phyloP scores from a whole-genome alignment of 2,113 vertebrate genomes.

The Pachyramphus minor region DNA sequence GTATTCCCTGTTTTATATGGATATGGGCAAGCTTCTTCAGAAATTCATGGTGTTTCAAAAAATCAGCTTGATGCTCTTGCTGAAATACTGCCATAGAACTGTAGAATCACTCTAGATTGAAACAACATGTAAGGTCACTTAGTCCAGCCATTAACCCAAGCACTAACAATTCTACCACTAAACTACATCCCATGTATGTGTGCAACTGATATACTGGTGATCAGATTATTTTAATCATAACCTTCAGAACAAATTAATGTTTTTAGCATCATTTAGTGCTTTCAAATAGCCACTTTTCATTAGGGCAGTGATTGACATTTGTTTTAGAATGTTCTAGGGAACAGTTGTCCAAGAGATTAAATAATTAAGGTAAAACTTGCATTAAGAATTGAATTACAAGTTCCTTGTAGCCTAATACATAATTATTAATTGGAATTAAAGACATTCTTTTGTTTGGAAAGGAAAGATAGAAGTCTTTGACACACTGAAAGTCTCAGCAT shows the following conservation, averaged over 20 bases:
- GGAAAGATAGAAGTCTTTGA: background rate
- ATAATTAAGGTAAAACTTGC: slow-evolving; percentile 35
- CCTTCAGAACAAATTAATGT: background rate
- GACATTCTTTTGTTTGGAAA: background rate
- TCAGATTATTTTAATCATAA: background rate
- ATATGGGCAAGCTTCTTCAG: background rate
- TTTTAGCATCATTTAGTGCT: slow-evolving; percentile 1
- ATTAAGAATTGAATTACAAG: slow-evolving; percentile 20
- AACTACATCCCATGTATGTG: accelerated
- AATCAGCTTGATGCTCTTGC: background rate
- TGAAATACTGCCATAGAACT: background rate
- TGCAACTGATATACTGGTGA: background rate
- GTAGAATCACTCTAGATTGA: background rate
- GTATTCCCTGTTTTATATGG: accelerated
- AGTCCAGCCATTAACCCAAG: background rate
- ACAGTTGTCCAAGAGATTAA: background rate
- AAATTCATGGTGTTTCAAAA: background rate
- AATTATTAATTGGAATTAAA: background rate
- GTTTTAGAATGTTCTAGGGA: slow-evolving; percentile 34
- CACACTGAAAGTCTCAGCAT: background rate
- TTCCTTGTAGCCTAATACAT: background rate
- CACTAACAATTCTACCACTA: background rate
- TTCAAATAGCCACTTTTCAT: slow-evolving; percentile 35
- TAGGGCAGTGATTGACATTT: slow-evolving; percentile 23
- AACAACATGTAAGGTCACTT: background rate